Evolutionary conservation across 2,888 invertebrate genomes (phyloP), one percentile per base, ranked within the genome.

Genomic region (Xylota sylvarum): DNA sequence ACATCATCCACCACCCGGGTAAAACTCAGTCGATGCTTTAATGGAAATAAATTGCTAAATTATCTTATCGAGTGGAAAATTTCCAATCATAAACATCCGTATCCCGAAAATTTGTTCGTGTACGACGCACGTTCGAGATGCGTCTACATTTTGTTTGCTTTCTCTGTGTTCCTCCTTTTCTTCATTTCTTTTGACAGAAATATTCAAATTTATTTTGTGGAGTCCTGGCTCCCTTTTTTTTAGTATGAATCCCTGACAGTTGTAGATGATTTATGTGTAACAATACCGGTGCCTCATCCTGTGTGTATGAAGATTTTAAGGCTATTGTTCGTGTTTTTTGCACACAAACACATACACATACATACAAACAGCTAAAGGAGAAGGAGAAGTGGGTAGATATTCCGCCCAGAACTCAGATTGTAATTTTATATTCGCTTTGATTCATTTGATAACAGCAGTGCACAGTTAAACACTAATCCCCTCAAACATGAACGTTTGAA

Each of bases 31-130:
- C 43, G 67, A 37, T 37, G 76, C 70, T 60, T 81, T 77, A 80
- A 77, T 85, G 85, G 72, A 76, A 85, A 81, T 77, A 80, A 85
- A 85, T 85, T 80, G 85, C 72, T 85, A 76, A 85, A 81, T 81
- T 85, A 80, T 85, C 72, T 72, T 62, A 80, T 85, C 76, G 76
- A 77, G 80, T 81, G 81, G 81, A 85, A 85, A 85, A 80, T 81
- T 81, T 85, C 35, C 76, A 80, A 85, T 81, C 72, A 76, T 67
- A 72, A 80, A 60, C 58, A 76, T 72, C 72, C 46, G 70, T 6
- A 70, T 32, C 65, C 67, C 23, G 58, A 50, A 27, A 14, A n/a
- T 40, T 37, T 50, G 52, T 10, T 52, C 77, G 27, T 14, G 23
- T 27, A 35, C 43, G 37, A 9, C 37, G 40, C 46, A 37, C 4